Base-by-base conservation (phyloP, 92 coral and sea anemone genomes). In the Diadumene lineata region DNA sequence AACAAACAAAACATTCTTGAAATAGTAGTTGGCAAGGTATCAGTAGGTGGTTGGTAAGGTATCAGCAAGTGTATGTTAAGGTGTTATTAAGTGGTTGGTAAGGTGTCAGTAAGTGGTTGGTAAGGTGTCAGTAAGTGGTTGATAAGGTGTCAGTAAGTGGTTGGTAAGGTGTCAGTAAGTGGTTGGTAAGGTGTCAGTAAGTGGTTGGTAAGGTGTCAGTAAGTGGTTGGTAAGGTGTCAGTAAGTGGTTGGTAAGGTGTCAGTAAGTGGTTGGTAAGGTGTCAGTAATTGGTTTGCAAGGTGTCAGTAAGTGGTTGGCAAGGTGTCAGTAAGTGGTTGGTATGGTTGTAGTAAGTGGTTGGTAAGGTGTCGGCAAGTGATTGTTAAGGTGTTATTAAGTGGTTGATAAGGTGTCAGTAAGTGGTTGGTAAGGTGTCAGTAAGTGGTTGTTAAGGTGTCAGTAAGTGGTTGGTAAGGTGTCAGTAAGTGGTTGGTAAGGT, bases 401-500 rank as follows among this genome's bases (percentile, higher is more conserved):
- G 58, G 3, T 38, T 38, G 48, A 13, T 38, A 38, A 38, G 48
- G 48, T 38, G 48, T 53, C 60, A 53, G 60, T 53, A 53, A 53
- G 60, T 53, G 60, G 60, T 53, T 53, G 60, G 60, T 53, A 53
- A 53, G 60, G 60, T 53, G 60, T 53, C n/a, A 53, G 60, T 58
- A 58, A 58, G 64, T 58, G 64, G 48, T 38, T 38, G 48, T 6
- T 38, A 38, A 38, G 48, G 48, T 38, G 48, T 38, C 48, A 38
- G 13, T 38, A 38, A 38, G 48, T 38, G 48, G 13, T 38, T 58
- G 64, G 64, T 58, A 58, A 58, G 64, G 64, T 58, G 64, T 58
- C 64, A 58, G 64, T 58, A 58, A 58, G 64, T 58, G 64, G 64
- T 62, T 62, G 68, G 68, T 62, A 11, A 29, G 43, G 68, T 62